phyloP scores from a whole-genome alignment of 2,113 vertebrate species.

The Danio rerio region GRCz12tu NC_133192.1:34064501-34065000 shows the following conservation, averaged over 20 bases:
- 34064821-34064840: slow-evolving; percentile 49
- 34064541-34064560: slow-evolving; percentile 48
- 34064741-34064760: not conserved
- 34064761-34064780: not conserved
- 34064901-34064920: slow-evolving; percentile 46
- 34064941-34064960: not conserved
- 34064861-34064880: slow-evolving; percentile 68
- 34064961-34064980: not conserved
- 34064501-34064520: slow-evolving; percentile 62
- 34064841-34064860: slow-evolving; percentile 41
- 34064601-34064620: slow-evolving; percentile 2
- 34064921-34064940: not conserved
- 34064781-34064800: not conserved
- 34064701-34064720: not conserved
- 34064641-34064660: not conserved
- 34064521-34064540: slow-evolving; percentile 66
- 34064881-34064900: slow-evolving; percentile 65
- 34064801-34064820: not conserved
- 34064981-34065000: not conserved
- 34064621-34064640: slow-evolving; percentile 32
- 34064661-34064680: too few relatives aligned
- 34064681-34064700: not conserved
- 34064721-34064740: not conserved
- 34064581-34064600: not conserved
- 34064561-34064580: not conserved